A percentile compares a stretch with the other conserved stretches of the same genome.
phyloP scores from a whole-genome alignment of 2,888 invertebrate genomes.

The Drosophila prolongata region DNA sequence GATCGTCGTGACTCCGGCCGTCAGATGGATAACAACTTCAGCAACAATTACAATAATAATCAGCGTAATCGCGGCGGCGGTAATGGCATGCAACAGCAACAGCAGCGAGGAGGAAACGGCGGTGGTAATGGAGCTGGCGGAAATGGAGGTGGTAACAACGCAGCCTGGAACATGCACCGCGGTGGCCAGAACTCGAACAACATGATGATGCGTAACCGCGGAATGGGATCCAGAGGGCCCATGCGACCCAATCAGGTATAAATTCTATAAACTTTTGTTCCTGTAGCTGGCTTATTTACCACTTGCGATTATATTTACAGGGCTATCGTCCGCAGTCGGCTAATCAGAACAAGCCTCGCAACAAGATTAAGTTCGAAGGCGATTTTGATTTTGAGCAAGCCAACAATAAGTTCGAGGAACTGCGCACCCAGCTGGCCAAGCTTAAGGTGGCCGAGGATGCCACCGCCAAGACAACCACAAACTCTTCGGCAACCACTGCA shows the following conservation, averaged over 20 bases:
- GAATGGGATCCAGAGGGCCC: conserved; percentile 82
- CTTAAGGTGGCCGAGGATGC: conserved; percentile 88
- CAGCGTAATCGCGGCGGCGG: conserved; percentile 82
- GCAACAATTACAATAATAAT: conserved; percentile 81
- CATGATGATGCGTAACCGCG: conserved; percentile 81
- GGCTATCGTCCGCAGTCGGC: conserved; percentile 85
- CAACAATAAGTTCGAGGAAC: conserved; percentile 97
- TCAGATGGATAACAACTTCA: conserved; percentile 78
- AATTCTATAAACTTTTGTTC: background rate
- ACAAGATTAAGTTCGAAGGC: conserved; percentile 94
- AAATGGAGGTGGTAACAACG: conserved; percentile 71
- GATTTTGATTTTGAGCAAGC: conserved; percentile 99
- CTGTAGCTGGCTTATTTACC: background rate
- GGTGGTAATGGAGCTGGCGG: conserved; percentile 66
- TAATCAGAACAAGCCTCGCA: conserved; percentile 85
- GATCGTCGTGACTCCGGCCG: conserved; percentile 84
- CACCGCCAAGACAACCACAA: conserved; percentile 75
- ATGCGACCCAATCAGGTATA: conserved; percentile 82
- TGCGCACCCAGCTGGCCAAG: conserved; percentile 93
- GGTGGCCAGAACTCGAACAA: conserved; percentile 80
- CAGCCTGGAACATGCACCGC: conserved; percentile 83
- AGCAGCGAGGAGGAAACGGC: conserved; percentile 40
- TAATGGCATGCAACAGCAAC: conserved; percentile 60
- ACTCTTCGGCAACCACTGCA: conserved; percentile 48
- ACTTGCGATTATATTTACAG: conserved; percentile 50